phyloP scores from a whole-genome alignment of 1,140 invertebrate genomes.

The Lucilia cuprina region DNA sequence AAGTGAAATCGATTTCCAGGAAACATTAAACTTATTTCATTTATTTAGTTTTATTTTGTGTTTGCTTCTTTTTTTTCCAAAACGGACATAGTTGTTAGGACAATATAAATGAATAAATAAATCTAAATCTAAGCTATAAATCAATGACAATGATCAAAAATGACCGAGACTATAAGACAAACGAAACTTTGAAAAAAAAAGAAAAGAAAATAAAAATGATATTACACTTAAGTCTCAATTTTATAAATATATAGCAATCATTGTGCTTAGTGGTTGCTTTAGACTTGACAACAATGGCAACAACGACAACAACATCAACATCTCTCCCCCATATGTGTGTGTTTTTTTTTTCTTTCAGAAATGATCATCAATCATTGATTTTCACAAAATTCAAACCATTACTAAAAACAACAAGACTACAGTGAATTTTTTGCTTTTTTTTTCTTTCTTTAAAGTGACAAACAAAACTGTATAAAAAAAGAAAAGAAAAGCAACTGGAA shows the following conservation, averaged over 20 bases:
- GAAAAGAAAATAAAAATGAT: neutral
- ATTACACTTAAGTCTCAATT: neutral
- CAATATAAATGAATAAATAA: neutral
- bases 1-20: constrained; percentile 11
- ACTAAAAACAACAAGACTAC: neutral
- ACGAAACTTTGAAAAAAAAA: neutral
- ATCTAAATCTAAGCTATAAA: constrained; percentile 15
- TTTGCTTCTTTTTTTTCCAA: neutral
- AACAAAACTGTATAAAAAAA: neutral
- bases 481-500: neutral
- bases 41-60: neutral
- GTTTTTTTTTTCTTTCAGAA: neutral
- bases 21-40: constrained; percentile 4
- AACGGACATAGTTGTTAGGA: neutral
- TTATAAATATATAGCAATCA: neutral
- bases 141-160: constrained; percentile 9
- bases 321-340: constrained; percentile 26
- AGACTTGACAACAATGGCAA: neutral
- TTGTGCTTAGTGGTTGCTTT: neutral
- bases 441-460: neutral
- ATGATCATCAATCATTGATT: constrained; percentile 31
- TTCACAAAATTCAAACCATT: constrained; percentile 19
- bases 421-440: neutral
- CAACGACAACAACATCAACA: neutral
- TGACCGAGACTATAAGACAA: neutral